phyloP scores from a whole-genome alignment of 1,140 invertebrate genomes.

The Hypothenemus hampei region DNA sequence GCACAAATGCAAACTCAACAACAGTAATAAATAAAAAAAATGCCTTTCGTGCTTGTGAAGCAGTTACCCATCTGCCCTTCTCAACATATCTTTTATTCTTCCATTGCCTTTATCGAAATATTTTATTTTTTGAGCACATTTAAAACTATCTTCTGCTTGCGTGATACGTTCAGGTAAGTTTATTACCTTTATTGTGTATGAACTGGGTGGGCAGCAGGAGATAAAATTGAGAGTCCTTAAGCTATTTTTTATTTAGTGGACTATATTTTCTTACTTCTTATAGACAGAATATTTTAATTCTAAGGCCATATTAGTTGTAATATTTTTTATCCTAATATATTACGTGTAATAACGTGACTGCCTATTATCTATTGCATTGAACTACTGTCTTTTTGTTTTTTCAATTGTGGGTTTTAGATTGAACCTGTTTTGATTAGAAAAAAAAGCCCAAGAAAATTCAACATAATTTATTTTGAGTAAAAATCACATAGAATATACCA shows the following conservation, averaged over 20 bases:
- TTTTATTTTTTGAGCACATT: neutral
- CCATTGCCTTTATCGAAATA: neutral
- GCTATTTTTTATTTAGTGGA: no score
- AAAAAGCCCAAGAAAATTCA: slow-evolving; percentile 6
- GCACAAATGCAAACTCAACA: slow-evolving; percentile 72
- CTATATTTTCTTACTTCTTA: neutral
- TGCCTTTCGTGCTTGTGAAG: no score
- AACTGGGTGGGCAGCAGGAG: no score
- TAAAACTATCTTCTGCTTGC: neutral
- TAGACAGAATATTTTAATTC: neutral
- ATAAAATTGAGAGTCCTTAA: no score
- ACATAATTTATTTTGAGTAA: slow-evolving; percentile 19
- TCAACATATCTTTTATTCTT: neutral
- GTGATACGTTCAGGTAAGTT: no score
- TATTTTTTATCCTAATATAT: no score
- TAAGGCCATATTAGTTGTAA: neutral
- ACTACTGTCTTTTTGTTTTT: no score
- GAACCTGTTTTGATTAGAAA: slow-evolving; percentile 1
- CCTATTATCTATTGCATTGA: no score
- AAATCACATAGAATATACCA: slow-evolving; percentile 24
- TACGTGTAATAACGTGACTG: no score
- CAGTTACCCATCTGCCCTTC: neutral
- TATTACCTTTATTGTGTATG: no score
- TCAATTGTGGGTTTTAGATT: no score
- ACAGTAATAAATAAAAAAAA: no score